Conservation (phyloP, 2,797 vertebrate species). For the Ctenopoma kingsleyae region DNA sequence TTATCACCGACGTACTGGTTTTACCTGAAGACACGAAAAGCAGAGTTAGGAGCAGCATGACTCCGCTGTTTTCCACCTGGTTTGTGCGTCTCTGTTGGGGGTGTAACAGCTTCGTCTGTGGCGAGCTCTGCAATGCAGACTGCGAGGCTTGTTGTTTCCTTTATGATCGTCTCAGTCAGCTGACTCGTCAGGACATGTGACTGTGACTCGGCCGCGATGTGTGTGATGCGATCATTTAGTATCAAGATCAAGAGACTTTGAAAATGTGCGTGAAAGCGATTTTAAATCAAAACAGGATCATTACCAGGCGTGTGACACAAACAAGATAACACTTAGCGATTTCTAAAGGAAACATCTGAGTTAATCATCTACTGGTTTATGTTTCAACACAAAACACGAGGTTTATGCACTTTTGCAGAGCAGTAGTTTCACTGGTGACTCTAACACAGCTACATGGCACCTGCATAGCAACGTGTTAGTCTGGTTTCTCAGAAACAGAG, state of each 20-base stretch:
- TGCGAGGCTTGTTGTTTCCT: not conserved
- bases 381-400: not conserved
- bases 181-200: slow-evolving; percentile 78
- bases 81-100: not conserved
- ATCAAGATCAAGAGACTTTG: not conserved
- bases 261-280: not conserved
- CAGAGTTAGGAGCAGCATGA: slow-evolving; percentile 81
- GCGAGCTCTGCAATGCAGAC: slow-evolving; percentile 67
- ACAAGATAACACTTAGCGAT: not conserved
- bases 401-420: not conserved
- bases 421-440: not conserved
- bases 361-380: not conserved
- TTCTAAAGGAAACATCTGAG: not conserved
- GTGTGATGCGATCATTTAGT: not conserved
- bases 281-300: too few relatives aligned
- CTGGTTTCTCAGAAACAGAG: too few relatives aligned
- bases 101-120: fast-evolving
- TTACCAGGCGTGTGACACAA: not conserved
- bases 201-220: not conserved
- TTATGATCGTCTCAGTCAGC: slow-evolving; percentile 76
- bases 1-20: fast-evolving
- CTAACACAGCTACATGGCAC: too few relatives aligned
- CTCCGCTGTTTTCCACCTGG: slow-evolving; percentile 41
- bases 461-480: too few relatives aligned
- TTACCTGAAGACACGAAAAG: slow-evolving; percentile 85